Evolutionary conservation across 35 echinoderm and acorn worm genomes (phyloP).

Genomic region (Holothuria glaberrima): DNA sequence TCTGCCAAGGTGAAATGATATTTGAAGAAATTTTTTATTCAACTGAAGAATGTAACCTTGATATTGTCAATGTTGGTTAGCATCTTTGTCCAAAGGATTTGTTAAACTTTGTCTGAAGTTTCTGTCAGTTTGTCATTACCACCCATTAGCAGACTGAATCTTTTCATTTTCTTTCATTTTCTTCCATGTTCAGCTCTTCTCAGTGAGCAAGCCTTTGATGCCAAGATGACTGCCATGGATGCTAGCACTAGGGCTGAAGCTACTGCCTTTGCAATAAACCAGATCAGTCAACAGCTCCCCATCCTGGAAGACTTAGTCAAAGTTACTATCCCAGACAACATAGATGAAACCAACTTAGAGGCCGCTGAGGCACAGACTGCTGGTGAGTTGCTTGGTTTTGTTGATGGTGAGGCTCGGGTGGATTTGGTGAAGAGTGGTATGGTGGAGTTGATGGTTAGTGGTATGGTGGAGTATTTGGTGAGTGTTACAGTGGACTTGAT

Average conservation of each 20-base stretch:
- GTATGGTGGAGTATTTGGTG: no score
- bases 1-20: no score
- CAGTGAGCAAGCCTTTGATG: slow-evolving; percentile 66
- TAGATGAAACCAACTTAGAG: slow-evolving; percentile 32
- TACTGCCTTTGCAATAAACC: slow-evolving; percentile 9
- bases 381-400: neutral
- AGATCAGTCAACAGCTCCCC: slow-evolving; percentile 28
- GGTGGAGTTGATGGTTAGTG: no score
- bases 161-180: neutral
- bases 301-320: slow-evolving; percentile 25
- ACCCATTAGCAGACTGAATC: neutral
- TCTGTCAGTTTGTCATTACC: no score
- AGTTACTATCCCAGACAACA: slow-evolving; percentile 53
- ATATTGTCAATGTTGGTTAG: no score
- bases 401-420: neutral
- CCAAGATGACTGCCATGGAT: slow-evolving; percentile 79
- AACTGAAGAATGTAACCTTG: no score
- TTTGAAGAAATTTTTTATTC: no score
- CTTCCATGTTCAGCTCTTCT: slow-evolving; percentile 51
- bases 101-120: no score
- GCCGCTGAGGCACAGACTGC: slow-evolving; percentile 6
- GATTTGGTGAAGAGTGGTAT: no score
- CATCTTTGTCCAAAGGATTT: no score
- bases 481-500: no score
- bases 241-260: slow-evolving; percentile 56